Evolutionary conservation across 2,888 invertebrate genomes (phyloP).

Genomic region (Papilio elwesi): DNA sequence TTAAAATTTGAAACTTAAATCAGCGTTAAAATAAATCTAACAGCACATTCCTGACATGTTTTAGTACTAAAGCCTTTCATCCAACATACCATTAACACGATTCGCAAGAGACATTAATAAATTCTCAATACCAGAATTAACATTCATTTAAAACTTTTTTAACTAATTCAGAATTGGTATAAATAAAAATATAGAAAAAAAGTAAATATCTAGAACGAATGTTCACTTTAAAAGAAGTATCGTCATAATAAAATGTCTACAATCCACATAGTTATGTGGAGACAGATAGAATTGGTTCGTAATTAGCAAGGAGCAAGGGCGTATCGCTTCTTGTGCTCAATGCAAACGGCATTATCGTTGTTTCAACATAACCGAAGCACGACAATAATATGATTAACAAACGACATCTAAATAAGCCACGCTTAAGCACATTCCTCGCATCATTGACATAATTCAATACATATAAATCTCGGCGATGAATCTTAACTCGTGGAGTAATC

Average conservation of each 20-base stretch:
- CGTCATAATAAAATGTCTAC: background rate
- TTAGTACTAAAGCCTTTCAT: no score
- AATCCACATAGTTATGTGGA: constrained; percentile 11
- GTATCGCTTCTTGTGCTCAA: constrained; percentile 18
- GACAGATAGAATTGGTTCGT: constrained; percentile 5
- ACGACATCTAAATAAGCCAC: constrained; percentile 40
- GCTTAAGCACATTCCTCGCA: constrained; percentile 64
- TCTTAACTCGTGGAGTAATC: constrained; percentile 63
- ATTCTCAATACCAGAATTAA: no score
- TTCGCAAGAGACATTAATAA: no score
- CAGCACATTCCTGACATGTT: no score
- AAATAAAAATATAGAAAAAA: no score
- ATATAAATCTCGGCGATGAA: constrained; percentile 56
- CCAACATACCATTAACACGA: no score
- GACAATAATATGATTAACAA: constrained; percentile 38
- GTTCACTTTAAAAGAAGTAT: background rate
- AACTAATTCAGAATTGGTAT: no score
- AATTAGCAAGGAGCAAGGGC: constrained; percentile 27
- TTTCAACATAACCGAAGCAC: constrained; percentile 10
- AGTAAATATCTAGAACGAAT: no score
- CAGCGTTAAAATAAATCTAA: no score
- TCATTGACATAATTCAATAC: constrained; percentile 59
- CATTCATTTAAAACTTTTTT: no score
- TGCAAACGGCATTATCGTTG: constrained; percentile 17
- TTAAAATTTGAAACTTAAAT: no score